Percentiles rank a stretch among this genome's conserved stretches.
Evolutionary conservation across 2,113 vertebrate species (phyloP).

Genomic region (Lampris incognitus): DNA sequence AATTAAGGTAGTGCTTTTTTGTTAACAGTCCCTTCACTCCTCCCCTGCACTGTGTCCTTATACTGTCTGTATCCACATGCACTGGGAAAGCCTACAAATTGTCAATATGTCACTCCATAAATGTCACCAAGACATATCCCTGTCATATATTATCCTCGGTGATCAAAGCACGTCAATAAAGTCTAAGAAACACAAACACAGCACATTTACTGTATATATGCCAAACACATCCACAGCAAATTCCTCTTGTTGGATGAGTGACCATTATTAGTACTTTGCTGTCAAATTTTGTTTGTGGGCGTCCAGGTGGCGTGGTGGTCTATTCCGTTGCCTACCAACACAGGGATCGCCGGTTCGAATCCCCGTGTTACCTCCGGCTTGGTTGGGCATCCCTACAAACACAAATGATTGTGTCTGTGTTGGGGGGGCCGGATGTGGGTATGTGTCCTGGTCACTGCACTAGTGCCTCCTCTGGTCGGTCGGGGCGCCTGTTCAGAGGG

Average conservation of each 20-base stretch:
- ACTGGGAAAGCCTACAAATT: conserved; percentile 30
- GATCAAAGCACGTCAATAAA: conserved; percentile 53
- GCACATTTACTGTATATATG: conserved; percentile 1
- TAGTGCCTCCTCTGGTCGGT: too few species aligned
- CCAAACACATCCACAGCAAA: conserved; percentile 61
- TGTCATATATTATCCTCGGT: conserved; percentile 28
- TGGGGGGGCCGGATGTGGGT: too few species aligned
- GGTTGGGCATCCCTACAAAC: too few species aligned
- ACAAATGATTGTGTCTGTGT: too few species aligned
- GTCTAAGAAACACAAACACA: conserved; percentile 19
- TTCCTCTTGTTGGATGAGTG: conserved; percentile 47
- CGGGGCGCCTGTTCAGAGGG: too few species aligned
- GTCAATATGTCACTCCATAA: conserved; percentile 51
- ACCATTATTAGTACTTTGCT: conserved; percentile 42
- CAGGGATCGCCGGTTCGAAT: too few species aligned
- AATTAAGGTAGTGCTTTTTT: background rate
- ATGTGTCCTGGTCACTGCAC: too few species aligned
- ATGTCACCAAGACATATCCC: conserved; percentile 38
- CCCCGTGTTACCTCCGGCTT: too few species aligned
- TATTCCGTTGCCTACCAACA: too few species aligned
- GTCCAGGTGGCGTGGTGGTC: too few species aligned
- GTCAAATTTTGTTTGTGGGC: conserved; percentile 45
- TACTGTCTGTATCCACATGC: conserved; percentile 47
- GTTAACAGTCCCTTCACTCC: background rate
- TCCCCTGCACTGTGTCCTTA: conserved; percentile 13